Evolutionary conservation across 2,888 invertebrate species (phyloP), one percentile per base, ranked within the genome.

Genomic region (Pandemis heparana): DNA sequence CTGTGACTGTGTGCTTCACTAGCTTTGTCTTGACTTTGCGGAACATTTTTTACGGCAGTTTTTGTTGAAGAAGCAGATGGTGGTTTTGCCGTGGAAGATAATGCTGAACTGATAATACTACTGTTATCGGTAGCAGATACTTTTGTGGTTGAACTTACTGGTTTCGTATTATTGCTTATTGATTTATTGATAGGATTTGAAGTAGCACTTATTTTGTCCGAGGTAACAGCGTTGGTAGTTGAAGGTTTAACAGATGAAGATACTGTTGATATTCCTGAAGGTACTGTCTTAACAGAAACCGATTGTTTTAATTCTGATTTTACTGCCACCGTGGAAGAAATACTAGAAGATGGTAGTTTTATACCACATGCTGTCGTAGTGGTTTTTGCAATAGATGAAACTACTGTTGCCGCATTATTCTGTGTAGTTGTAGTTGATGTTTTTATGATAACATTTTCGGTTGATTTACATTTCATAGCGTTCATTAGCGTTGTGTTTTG

Each of bases 1-100:
- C 79, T 71, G 83, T 85, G 75, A 78, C 80, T 65, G n/a, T n/a
- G n/a, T n/a, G 77, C 62, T 74, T 83, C 83, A 67, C 76, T 82
- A 67, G 80, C 77, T 79, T 84, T 86, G 38, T 79, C 75, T 51
- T 79, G 79, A 70, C 43, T 77, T 77, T 81, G 73, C 51, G 53
- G 76, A 8, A 59, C 51, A 67, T 69, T 18, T 72, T 71, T 76
- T 16, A 63, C 14, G 3, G 51, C 39, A 32, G 71, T 23, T 65
- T 76, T 79, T 74, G 71, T 65, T 78, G 71, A 66, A 64, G 73
- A 76, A 73, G 62, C 68, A 32, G 51, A 51, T 48, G 63, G 77
- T 2, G 76, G 63, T 73, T 79, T 78, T 18, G 74, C 65, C 59
- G 38, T 63, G n/a, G 62, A 43, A 38, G 39, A 38, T 18, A 43